Conservation (phyloP, 2,797 vertebrate genomes). For the Falco concolor region DNA sequence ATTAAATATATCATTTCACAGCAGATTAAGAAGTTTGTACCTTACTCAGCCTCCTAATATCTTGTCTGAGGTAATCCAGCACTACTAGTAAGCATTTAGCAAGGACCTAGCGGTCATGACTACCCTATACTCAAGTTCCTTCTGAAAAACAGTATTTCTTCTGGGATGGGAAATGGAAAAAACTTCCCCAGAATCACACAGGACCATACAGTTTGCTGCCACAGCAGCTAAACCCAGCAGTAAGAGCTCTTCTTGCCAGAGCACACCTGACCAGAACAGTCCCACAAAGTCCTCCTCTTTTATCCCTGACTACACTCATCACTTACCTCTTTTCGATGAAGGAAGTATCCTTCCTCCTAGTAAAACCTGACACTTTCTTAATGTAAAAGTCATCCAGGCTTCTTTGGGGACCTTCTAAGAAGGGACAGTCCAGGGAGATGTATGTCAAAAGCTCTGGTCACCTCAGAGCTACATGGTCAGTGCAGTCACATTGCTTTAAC, state of each 20-base stretch:
- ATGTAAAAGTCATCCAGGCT: background rate
- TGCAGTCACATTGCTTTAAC: background rate
- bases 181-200: background rate
- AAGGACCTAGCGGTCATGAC: background rate
- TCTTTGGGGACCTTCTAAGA: background rate
- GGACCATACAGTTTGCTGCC: background rate
- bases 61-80: background rate
- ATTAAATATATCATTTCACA: background rate
- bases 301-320: background rate
- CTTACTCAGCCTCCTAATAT: background rate
- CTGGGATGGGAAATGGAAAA: background rate
- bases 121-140: background rate
- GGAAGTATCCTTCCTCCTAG: background rate
- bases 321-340: background rate
- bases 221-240: background rate
- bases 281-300: background rate
- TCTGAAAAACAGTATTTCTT: background rate
- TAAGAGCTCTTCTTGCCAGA: background rate
- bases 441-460: background rate
- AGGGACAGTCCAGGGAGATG: background rate
- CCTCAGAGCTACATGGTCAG: background rate
- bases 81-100: background rate
- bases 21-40: background rate
- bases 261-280: background rate
- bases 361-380: background rate